These are phyloP conservation scores for Dinoponera quadriceps DNA, from an alignment of 1,140 invertebrate species.

Conservation along the genomic window DNA sequence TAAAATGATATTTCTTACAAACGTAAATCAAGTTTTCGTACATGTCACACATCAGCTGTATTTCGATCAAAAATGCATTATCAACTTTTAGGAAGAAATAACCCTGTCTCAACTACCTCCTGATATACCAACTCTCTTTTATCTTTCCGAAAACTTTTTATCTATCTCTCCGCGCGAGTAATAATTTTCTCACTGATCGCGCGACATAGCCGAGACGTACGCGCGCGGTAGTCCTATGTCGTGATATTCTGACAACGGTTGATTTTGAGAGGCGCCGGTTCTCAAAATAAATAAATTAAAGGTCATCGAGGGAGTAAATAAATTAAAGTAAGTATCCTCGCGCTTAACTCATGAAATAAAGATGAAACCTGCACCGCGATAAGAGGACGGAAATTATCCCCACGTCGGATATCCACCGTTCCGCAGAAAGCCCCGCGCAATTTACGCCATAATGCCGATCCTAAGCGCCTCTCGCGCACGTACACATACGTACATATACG, in stretches of 20 bases:
- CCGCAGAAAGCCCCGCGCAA: constrained; percentile 35
- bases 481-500: neutral
- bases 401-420: constrained; percentile 28
- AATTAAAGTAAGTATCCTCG: constrained; percentile 13
- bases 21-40: no score
- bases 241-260: neutral
- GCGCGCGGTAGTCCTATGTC: no score
- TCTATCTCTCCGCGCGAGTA: no score
- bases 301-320: neutral
- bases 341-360: constrained; percentile 40
- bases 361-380: constrained; percentile 16
- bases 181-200: no score
- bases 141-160: no score
- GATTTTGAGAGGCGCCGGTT: constrained; percentile 3
- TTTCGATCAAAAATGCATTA: no score
- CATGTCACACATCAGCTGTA: no score
- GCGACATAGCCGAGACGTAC: no score
- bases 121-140: no score
- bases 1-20: no score
- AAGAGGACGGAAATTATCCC: constrained; percentile 44
- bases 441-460: constrained; percentile 50
- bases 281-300: constrained; percentile 16
- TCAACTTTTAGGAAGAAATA: no score
- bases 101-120: no score
- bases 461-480: neutral